Percentiles rank a stretch among this genome's conserved stretches.
Conservation (phyloP, 2,888 invertebrate species). For the Aspidapion aeneum region DNA sequence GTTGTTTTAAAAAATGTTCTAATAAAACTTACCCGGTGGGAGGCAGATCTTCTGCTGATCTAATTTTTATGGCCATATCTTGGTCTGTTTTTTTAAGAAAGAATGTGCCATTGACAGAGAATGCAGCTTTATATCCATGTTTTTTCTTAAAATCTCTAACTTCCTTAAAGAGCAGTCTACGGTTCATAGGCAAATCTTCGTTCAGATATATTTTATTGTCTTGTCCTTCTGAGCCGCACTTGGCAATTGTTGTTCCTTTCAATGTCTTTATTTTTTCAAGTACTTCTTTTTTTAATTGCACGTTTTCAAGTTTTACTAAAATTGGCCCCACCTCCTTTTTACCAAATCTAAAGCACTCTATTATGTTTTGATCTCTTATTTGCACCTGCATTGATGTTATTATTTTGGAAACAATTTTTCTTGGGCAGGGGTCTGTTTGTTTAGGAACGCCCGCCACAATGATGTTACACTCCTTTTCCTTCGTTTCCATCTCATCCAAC, state of each 20-base stretch:
- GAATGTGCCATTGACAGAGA: conserved; percentile 7
- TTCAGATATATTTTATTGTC: conserved; percentile 15
- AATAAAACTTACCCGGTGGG: too few species aligned
- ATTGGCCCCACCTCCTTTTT: background rate
- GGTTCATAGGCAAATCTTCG: conserved; percentile 8
- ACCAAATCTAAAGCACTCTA: conserved; percentile 4
- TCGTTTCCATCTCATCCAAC: conserved; percentile 11
- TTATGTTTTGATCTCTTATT: background rate
- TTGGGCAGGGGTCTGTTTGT: conserved; percentile 4
- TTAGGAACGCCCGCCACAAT: conserved; percentile 15
- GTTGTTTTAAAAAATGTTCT: too few species aligned
- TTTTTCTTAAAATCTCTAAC: conserved; percentile 9
- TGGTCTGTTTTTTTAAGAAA: conserved; percentile 10
- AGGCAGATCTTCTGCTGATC: background rate
- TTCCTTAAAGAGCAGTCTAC: conserved; percentile 11
- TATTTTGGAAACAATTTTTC: conserved; percentile 4
- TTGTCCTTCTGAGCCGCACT: conserved; percentile 8
- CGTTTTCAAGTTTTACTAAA: conserved; percentile 4
- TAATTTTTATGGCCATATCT: background rate
- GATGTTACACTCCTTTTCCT: conserved; percentile 9
- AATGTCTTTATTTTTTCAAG: background rate
- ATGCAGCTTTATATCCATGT: conserved; percentile 11
- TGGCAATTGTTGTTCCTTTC: conserved; percentile 9
- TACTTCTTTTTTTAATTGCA: conserved; percentile 1
- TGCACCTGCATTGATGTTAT: background rate